These are phyloP conservation scores for Mus minutoides DNA, from an alignment of 2,797 vertebrate genomes.

Conservation along the genomic window DNA sequence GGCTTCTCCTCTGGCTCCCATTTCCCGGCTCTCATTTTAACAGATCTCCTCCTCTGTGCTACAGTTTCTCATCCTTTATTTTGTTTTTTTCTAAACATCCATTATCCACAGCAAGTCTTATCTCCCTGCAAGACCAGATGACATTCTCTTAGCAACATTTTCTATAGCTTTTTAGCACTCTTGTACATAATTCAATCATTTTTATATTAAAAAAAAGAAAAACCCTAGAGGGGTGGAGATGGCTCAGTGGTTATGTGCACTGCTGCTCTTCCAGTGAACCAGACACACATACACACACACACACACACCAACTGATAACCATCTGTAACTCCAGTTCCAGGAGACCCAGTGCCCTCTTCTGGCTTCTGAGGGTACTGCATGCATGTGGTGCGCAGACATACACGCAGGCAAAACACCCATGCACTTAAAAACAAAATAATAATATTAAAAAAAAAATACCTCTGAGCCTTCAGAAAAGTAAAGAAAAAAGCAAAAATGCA, in stretches of 20 bases:
- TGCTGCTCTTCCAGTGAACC: neutral
- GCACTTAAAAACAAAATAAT: neutral
- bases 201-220: neutral
- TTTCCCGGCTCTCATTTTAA: neutral
- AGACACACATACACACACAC: neutral
- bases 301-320: neutral
- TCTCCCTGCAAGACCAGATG: neutral
- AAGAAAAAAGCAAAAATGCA: neutral
- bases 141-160: constrained; percentile 13
- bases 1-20: neutral
- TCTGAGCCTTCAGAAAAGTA: constrained; percentile 1
- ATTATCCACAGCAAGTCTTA: neutral
- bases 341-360: neutral
- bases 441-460: neutral
- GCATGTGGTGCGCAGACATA: neutral
- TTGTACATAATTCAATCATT: neutral
- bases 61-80: neutral
- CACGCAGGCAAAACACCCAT: neutral
- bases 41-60: neutral
- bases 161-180: constrained; percentile 13
- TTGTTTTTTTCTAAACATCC: neutral
- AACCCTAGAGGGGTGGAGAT: neutral
- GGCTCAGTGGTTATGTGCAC: neutral
- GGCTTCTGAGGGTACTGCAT: neutral
- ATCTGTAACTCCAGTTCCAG: neutral